Base-by-base conservation (phyloP, 1,140 invertebrate genomes). In the Archivesica marissinica region DNA sequence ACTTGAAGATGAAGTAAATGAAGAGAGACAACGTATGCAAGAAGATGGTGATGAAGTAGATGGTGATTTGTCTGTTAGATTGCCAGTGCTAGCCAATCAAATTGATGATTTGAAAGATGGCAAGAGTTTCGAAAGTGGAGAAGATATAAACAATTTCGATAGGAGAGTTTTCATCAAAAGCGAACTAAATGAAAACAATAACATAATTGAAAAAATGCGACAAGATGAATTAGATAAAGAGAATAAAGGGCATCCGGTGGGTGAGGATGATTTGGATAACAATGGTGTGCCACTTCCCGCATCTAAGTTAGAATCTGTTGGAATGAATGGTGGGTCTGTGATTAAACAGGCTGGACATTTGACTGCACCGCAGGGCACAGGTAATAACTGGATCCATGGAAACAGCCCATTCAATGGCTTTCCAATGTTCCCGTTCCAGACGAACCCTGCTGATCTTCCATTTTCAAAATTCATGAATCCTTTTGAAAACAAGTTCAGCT, bases 21-120 rank as follows among this genome's bases (percentile, higher is more conserved):
- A 75, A 38, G 77, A 74, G 33, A 76, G 66, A 25, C 84, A 76
- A 59, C 59, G 52, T n/a, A 38, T 77, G 70, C 68, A 59, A 30
- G 52, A 87, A 70, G 86, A 86, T 33, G 79, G 77, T 20, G 91
- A 92, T 80, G 91, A 92, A 66, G 91, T 92, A 2, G 91, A 92
- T 79, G 91, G 91, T 1, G 85, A 76, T 80, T 28, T 83, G 56
- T 52, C 59, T 85, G 54, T 78, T 9, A 30, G 61, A 50, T 80
- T 79, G 66, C 50, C 80, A 41, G 33, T 61, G 35, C 35, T 76
- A 75, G 66, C 61, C 33, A 86, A 70, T 56, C 72, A 66, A 23
- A 35, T 68, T 35, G 59, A 54, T 52, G 35, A 28, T 47, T 17
- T 77, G 28, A 59, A 30, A 64, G 39, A 23, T 6, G 59, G 54